A percentile compares a stretch with the other conserved stretches of the same genome.
phyloP scores from a whole-genome alignment of 1,140 invertebrate genomes.

The Carposina sasakii region DNA sequence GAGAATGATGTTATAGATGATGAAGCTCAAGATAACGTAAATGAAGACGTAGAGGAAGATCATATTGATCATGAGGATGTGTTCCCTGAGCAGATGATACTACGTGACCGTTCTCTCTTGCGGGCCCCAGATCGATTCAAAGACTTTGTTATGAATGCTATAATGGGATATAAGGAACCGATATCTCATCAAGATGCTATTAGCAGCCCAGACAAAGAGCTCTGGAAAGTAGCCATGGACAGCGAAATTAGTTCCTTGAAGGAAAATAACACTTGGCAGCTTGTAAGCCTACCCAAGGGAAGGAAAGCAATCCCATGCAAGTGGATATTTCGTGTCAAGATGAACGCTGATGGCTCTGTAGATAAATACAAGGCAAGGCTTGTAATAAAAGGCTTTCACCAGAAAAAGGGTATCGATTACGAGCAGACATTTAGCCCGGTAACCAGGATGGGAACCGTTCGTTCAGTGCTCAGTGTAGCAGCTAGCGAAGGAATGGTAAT shows the following conservation, averaged over 20 bases:
- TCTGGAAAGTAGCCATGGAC: conserved; percentile 26
- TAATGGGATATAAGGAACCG: background rate
- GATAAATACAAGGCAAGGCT: conserved; percentile 27
- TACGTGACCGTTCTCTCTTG: background rate
- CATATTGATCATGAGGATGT: background rate
- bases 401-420: conserved; percentile 48
- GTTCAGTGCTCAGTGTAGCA: conserved; percentile 33
- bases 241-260: conserved; percentile 15
- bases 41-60: background rate
- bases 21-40: background rate
- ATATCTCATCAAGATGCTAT: conserved; percentile 20
- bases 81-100: background rate
- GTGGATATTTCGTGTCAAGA: conserved; percentile 30
- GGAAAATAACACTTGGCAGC: conserved; percentile 23
- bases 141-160: background rate
- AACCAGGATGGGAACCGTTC: conserved; percentile 33
- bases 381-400: conserved; percentile 50
- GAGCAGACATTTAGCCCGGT: conserved; percentile 55
- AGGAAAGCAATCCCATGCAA: conserved; percentile 22
- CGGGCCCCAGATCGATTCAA: background rate
- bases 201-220: conserved; percentile 1
- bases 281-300: conserved; percentile 20
- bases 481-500: conserved; percentile 22
- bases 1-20: background rate
- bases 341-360: conserved; percentile 13